Conservation (phyloP, 2,888 invertebrate species). For the Torymus auratus region DNA sequence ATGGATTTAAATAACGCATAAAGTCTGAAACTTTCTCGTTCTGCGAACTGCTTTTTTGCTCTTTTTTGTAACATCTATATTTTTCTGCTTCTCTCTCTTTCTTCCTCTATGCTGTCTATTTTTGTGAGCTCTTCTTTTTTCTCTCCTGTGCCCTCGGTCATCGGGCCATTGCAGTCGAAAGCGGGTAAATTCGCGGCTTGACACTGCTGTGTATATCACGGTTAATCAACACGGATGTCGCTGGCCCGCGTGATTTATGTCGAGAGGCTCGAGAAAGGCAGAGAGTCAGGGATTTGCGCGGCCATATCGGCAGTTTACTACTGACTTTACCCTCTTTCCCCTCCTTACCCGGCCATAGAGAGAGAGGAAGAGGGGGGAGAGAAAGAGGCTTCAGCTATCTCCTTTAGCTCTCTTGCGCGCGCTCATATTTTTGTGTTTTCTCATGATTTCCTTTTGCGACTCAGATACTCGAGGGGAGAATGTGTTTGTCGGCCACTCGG, state of each 20-base stretch:
- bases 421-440: constrained; percentile 18
- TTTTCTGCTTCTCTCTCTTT: no score
- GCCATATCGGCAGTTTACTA: constrained; percentile 28
- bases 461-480: neutral
- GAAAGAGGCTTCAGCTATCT: no score
- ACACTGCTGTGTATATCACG: constrained; percentile 65
- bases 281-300: neutral
- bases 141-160: no score
- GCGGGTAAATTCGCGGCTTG: constrained; percentile 59
- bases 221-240: constrained; percentile 66
- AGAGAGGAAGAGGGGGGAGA: no score
- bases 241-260: constrained; percentile 65
- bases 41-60: no score
- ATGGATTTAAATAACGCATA: no score
- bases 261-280: constrained; percentile 47
- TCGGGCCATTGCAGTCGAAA: constrained; percentile 33
- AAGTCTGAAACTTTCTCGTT: no score
- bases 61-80: no score
- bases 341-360: no score
- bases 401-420: neutral
- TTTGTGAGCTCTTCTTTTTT: no score
- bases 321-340: neutral
- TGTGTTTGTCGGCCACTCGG: neutral
- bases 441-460: constrained; percentile 8
- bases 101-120: no score